Base-by-base conservation (phyloP, 53 echinoderm and acorn worm genomes). In the Luidia sarsii region DNA sequence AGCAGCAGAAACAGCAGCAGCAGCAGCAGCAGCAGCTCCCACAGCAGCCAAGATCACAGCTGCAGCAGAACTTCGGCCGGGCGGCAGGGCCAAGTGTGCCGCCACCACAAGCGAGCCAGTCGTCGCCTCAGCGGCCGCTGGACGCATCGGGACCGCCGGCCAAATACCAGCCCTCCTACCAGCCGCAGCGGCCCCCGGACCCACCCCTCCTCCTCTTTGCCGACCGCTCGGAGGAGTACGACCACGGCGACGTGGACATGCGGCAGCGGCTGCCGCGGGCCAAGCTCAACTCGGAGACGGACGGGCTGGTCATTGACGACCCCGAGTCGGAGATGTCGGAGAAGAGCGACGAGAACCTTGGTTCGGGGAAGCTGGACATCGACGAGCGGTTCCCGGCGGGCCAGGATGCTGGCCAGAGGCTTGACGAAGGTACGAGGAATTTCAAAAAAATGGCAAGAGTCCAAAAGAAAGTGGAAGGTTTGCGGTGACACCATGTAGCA, bases 191-290 rank as follows among this genome's bases (percentile, higher is more conserved):
- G 8, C 19, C 45, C 7, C 16, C 46, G 0, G 77, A 77, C 20
- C 45, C 60, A 2, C 19, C 77, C 16, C 77, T 14, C 4, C 60
- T 57, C 48, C 77, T 30, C 3, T 48, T 48, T 0, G 33, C 18
- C 0, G 77, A 77, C 48, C 61, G 8, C 6, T 77, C 45, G 22
- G 77, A 77, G 16, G 23, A 48, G 0, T 77, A 77, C 39, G 77
- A 77, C 77, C 77, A 77, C n/a, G 77, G 77, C 5, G 77, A 77
- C 45, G 48, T 77, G 18, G 77, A 77, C 62, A 77, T 77, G 77
- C 24, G 77, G 33, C 16, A 41, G 20, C 24, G 77, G 33, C 16
- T 38, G 20, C 77, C 60, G 0, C 41, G 77, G 28, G 32, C 46
- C 21, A 77, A 77, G 34, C 45, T 19, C 77, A 61, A 77, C 60